Evolutionary conservation across 2,797 vertebrate species (phyloP).

Genomic region (Calcarius lapponicus): DNA sequence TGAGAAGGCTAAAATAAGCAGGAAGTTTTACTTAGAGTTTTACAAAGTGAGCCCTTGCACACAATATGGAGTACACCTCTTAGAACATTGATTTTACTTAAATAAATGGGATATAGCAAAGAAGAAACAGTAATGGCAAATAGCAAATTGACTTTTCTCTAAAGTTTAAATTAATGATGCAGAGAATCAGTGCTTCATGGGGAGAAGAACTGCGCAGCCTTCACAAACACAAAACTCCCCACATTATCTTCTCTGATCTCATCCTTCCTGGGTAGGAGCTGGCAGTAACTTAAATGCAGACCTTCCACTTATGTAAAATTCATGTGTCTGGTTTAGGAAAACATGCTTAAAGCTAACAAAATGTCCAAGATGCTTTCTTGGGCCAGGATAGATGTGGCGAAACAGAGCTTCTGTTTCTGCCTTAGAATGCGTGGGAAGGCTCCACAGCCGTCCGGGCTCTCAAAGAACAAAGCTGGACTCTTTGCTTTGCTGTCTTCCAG

Average conservation of each 20-base stretch:
- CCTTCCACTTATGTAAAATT: background rate
- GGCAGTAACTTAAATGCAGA: background rate
- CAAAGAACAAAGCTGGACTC: too few relatives aligned
- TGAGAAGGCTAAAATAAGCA: background rate
- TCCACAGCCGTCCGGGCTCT: too few relatives aligned
- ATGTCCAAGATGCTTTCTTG: background rate
- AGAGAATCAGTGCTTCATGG: background rate
- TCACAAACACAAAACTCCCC: background rate
- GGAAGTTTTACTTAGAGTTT: background rate
- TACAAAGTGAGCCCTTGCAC: background rate
- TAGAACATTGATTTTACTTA: background rate
- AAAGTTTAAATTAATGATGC: background rate
- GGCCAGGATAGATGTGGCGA: too few relatives aligned
- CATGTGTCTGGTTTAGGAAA: background rate
- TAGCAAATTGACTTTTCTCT: background rate
- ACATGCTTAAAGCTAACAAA: background rate
- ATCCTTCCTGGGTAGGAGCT: background rate
- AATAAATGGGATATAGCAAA: background rate
- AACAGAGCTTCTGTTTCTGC: too few relatives aligned
- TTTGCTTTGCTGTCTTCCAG: too few relatives aligned
- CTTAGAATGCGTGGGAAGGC: too few relatives aligned
- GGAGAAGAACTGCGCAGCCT: background rate
- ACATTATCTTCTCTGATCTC: background rate
- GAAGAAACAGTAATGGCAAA: background rate
- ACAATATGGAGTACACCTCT: background rate